Conservation (phyloP, 1,140 invertebrate species). For the Nasonia longicornis region DNA sequence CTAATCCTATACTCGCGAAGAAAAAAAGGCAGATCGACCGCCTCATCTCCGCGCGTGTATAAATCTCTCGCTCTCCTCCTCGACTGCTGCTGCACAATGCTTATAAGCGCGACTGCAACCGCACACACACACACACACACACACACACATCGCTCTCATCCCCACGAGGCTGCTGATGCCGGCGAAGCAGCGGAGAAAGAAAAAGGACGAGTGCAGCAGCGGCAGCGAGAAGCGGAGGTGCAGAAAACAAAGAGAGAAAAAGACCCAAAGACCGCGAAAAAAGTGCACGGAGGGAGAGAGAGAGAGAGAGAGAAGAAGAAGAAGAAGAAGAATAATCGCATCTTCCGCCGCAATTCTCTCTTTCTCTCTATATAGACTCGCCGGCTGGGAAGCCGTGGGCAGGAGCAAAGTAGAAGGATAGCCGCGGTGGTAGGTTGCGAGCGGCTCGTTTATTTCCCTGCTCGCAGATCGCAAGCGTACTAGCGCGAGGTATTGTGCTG, state of each 20-base stretch:
- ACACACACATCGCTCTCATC: background rate
- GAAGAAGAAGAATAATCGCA: conserved; percentile 41
- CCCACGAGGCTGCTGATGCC: conserved; percentile 11
- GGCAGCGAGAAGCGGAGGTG: background rate
- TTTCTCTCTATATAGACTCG: background rate
- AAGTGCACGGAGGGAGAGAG: conserved; percentile 32
- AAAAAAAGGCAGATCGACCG: too few species aligned
- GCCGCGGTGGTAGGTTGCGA: conserved; percentile 52
- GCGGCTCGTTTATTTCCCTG: conserved; percentile 57
- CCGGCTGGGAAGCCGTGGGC: conserved; percentile 43
- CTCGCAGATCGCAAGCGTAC: conserved; percentile 42
- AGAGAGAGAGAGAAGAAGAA: conserved; percentile 23
- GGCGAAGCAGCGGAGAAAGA: conserved; percentile 9
- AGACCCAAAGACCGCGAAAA: conserved; percentile 23
- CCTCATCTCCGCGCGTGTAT: background rate
- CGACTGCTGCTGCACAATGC: background rate
- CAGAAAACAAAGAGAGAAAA: conserved; percentile 31
- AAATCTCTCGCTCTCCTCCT: background rate
- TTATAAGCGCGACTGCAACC: conserved; percentile 16
- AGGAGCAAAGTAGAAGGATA: conserved; percentile 55
- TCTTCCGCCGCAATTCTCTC: conserved; percentile 39
- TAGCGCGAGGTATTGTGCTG: conserved; percentile 50
- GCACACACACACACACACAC: conserved; percentile 10
- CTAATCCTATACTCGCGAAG: too few species aligned
- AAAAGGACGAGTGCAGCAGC: background rate